Evolutionary conservation across 2,113 vertebrate species (phyloP), one percentile per base, ranked within the genome.

Genomic region (Peromyscus leucopus): DNA sequence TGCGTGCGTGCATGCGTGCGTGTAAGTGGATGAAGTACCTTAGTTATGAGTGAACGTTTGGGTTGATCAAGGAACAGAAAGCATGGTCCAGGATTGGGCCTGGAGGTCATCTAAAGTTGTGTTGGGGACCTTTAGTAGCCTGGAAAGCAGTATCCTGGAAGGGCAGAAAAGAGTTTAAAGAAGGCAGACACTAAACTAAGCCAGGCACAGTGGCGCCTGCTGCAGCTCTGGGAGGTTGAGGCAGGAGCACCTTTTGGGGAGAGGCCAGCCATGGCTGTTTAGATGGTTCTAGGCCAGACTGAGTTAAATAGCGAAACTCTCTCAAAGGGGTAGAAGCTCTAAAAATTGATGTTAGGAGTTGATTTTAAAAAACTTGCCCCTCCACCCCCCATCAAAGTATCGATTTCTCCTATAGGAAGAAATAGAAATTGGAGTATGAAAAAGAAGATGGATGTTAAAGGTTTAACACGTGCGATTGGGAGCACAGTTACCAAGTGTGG

Each of bases 401-500:
- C 72, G 61, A 75, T 96, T 93, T 95, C 65, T 21, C 17, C 65
- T 88, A 67, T 2, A 67, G 61, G 69, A 93, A 91, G 78, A 90
- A 76, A 85, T 91, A 26, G 63, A 93, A 95, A 78, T 33, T 90
- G 16, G 36, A 24, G 31, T 91, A 89, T 39, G 12, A 90, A 51
- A 63, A 55, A 3, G 5, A 33, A 71, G 2, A 72, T 87, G 42
- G 13, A 72, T 26, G 42, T 42, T 42, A 42, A 42, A 93, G 5
- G 42, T 82, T 89, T 61, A 95, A 3, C 51, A 3, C 21, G 6
- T 75, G 4, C 74, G 16, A 80, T 69, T 65, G 76, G 90, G 69
- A 85, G 16, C 59, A 59, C 71, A 33, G 42, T 89, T 74, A 55
- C 74, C 39, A 69, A 36, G 31, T 57, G 42, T 80, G 71, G 48